Evolutionary conservation across 2,797 vertebrate genomes (phyloP), one percentile per base, ranked within the genome.

Genomic region (Dryobates pubescens): DNA sequence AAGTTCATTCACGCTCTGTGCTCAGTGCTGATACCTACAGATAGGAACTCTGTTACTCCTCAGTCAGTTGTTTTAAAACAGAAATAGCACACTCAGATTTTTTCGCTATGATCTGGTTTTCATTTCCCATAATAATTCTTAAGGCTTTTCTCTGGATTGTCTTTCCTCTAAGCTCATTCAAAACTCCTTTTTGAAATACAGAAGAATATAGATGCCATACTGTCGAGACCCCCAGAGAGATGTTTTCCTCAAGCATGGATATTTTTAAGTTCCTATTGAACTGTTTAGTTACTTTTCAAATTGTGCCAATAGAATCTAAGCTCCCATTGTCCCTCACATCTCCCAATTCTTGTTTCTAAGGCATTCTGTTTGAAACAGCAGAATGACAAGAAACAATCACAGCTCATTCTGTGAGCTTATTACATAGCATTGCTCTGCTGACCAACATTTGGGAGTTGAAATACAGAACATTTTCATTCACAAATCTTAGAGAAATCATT

Each of bases 171-270:
- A 88, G 43, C 13, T 63, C 0, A 0, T 88, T 89, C 53, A 61
- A 64, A 88, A 88, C 81, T 79, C 72, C 34, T 76, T 83, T 65
- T 58, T 71, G 65, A 90, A 90, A 80, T 45, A 81, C 4, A 12
- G 69, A 29, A 92, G 65, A 86, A 90, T 68, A n/a, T 61, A 92
- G 78, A 90, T 73, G 45, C 19, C 54, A 47, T 61, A 86, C 57
- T 64, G 54, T 82, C 78, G 90, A 76, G 83, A 84, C 49, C 30
- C 49, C 71, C 47, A 41, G 81, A 63, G 77, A 88, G 81, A 47
- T 62, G 32, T 34, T 83, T 86, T 92, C 84, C 77, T 68, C 71
- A 61, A 76, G 32, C n/a, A 62, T 10, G 24, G 19, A 32, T 87
- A 64, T 90, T 82, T 43, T 68, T 71, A 85, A 58, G 58, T 58